A percentile compares a stretch with the other conserved stretches of the same genome.
These are phyloP conservation scores for mouse (Mus musculus) DNA, from an alignment of 2,113 vertebrate species.

Conservation along the genomic window DNA sequence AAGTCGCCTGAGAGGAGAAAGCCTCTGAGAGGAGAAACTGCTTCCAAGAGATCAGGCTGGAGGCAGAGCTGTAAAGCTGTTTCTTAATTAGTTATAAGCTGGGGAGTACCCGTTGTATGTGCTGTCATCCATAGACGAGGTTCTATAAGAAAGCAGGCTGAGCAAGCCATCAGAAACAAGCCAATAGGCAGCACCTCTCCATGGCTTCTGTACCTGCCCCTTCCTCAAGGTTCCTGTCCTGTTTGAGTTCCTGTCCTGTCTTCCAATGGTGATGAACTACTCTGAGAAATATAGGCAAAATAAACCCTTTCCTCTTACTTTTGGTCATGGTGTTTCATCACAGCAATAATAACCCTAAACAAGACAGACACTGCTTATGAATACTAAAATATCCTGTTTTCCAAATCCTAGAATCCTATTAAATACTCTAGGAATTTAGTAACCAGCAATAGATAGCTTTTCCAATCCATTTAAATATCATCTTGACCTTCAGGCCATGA, in stretches of 20 bases:
- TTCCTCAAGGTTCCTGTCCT: not conserved
- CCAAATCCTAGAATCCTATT: not conserved
- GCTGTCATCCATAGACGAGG: too few relatives aligned
- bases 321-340: not conserved
- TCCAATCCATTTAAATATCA: not conserved
- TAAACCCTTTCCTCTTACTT: not conserved
- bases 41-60: not conserved
- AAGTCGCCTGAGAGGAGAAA: not conserved
- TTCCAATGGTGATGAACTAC: not conserved
- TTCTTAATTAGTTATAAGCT: not conserved
- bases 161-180: not conserved
- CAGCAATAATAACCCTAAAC: not conserved
- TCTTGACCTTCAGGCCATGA: not conserved
- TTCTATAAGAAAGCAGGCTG: not conserved
- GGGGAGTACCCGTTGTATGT: too few relatives aligned
- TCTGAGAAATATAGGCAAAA: not conserved
- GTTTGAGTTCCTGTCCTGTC: not conserved
- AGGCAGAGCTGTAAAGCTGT: not conserved
- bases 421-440: constrained; percentile 58
- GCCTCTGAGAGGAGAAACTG: not conserved
- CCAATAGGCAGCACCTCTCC: too few relatives aligned
- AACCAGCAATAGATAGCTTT: not conserved
- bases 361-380: not conserved
- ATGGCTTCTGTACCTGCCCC: not conserved
- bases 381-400: constrained; percentile 37